These are phyloP conservation scores for Plotosus lineatus DNA, from an alignment of 2,113 vertebrate genomes.

Conservation along the genomic window DNA sequence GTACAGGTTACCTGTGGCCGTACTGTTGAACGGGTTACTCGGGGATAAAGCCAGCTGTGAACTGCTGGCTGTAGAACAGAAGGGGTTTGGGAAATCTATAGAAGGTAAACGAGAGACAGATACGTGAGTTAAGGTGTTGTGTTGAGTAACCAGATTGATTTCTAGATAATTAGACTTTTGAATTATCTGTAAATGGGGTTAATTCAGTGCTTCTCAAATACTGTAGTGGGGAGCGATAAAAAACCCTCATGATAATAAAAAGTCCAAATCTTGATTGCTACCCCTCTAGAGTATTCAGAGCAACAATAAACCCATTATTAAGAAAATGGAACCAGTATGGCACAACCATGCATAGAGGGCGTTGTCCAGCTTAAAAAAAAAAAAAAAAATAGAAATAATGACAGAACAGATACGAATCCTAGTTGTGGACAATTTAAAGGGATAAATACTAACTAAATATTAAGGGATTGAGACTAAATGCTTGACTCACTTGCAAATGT, in stretches of 20 bases:
- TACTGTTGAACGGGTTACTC: slow-evolving; percentile 85
- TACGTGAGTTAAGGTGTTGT: background rate
- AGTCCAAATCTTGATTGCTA: background rate
- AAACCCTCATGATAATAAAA: background rate
- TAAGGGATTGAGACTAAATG: background rate
- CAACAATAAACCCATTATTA: background rate
- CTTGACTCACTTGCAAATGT: slow-evolving; percentile 69
- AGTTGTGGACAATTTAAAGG: background rate
- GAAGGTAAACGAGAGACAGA: slow-evolving; percentile 25
- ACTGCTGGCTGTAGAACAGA: slow-evolving; percentile 66
- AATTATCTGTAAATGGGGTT: background rate
- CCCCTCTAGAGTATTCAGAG: background rate
- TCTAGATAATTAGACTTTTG: background rate
- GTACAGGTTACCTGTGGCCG: slow-evolving; percentile 73
- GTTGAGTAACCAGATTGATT: background rate
- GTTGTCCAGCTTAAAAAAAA: background rate
- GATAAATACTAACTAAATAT: background rate
- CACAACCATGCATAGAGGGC: background rate
- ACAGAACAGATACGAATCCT: background rate
- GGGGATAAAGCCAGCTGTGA: slow-evolving; percentile 73
- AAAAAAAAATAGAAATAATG: background rate
- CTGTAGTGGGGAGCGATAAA: too few species aligned
- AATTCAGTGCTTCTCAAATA: too few species aligned
- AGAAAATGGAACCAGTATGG: background rate
- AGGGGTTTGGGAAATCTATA: slow-evolving; percentile 83